phyloP scores from a whole-genome alignment of 2,797 vertebrate species.

The Rhodeus uyekii region DNA sequence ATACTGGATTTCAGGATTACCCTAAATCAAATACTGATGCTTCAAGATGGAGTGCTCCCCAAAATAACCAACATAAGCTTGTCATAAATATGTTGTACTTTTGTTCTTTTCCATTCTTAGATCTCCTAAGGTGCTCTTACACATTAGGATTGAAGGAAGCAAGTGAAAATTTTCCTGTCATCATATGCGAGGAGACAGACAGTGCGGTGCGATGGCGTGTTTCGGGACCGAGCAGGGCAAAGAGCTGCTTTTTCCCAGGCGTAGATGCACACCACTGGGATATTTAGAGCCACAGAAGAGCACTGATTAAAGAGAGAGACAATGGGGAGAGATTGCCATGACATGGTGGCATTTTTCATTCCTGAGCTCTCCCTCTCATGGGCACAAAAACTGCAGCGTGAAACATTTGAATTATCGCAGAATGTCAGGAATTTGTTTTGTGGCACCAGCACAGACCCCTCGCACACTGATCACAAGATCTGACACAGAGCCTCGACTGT shows the following conservation, averaged over 20 bases:
- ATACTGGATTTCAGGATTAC: too few relatives aligned
- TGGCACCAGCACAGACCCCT: conserved; percentile 76
- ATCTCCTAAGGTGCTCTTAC: neutral
- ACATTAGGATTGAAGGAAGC: neutral
- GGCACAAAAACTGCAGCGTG: conserved; percentile 74
- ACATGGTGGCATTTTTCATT: conserved; percentile 78
- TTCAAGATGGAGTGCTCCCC: neutral
- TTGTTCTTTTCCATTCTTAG: conserved; percentile 9
- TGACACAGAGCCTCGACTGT: conserved; percentile 62
- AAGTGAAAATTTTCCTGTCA: conserved; percentile 60
- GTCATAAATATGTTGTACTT: neutral
- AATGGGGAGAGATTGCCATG: conserved; percentile 75
- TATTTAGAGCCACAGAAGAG: conserved; percentile 74
- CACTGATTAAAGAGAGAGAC: conserved; percentile 82
- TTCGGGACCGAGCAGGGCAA: conserved; percentile 72
- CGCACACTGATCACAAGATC: conserved; percentile 76
- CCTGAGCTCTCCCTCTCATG: conserved; percentile 69
- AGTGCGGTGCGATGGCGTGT: conserved; percentile 44
- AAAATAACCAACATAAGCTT: neutral
- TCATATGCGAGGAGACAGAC: conserved; percentile 21
- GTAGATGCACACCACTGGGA: conserved; percentile 77
- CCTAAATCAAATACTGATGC: conserved; percentile 17
- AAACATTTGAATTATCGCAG: conserved; percentile 81
- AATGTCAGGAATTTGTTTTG: conserved; percentile 81
- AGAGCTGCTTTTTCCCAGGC: conserved; percentile 80